Conservation (phyloP, 2,113 vertebrate genomes). For the Takifugu flavidus region DNA sequence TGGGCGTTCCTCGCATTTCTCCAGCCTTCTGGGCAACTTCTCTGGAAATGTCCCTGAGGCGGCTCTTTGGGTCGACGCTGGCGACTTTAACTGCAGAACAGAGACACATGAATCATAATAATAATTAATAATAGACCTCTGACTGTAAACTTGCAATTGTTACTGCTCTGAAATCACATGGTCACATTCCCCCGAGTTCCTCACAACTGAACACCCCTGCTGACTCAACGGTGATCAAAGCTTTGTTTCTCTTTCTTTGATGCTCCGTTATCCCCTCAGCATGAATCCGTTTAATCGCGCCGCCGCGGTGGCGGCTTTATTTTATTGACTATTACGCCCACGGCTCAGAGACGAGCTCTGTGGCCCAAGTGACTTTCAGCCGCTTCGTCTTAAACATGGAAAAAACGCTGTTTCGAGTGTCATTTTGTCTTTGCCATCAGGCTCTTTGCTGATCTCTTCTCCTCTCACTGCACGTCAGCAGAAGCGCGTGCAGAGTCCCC, state of each 20-base stretch:
- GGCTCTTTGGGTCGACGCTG: constrained; percentile 77
- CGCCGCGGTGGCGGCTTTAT: constrained; percentile 7
- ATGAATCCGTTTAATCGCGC: not conserved
- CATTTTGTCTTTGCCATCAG: not conserved
- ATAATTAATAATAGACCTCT: too few species aligned
- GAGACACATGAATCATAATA: constrained; percentile 1
- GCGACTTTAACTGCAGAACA: constrained; percentile 76
- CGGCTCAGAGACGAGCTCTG: constrained; percentile 11
- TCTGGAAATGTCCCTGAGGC: constrained; percentile 82
- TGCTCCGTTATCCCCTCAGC: not conserved
- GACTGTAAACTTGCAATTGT: too few species aligned
- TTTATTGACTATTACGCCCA: not conserved
- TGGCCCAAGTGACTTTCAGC: constrained; percentile 2
- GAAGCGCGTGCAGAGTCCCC: constrained; percentile 11
- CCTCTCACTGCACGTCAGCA: not conserved
- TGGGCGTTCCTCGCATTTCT: constrained; percentile 76
- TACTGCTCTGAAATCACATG: too few species aligned
- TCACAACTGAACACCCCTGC: not conserved
- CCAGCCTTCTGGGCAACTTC: constrained; percentile 84
- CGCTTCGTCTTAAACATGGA: not conserved
- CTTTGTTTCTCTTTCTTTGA: not conserved
- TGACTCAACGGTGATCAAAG: not conserved
- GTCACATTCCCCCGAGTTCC: too few species aligned
- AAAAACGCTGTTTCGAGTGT: not conserved
- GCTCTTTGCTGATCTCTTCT: not conserved